phyloP scores from a whole-genome alignment of 2,888 invertebrate genomes.

The Heliconius ismenius region DNA sequence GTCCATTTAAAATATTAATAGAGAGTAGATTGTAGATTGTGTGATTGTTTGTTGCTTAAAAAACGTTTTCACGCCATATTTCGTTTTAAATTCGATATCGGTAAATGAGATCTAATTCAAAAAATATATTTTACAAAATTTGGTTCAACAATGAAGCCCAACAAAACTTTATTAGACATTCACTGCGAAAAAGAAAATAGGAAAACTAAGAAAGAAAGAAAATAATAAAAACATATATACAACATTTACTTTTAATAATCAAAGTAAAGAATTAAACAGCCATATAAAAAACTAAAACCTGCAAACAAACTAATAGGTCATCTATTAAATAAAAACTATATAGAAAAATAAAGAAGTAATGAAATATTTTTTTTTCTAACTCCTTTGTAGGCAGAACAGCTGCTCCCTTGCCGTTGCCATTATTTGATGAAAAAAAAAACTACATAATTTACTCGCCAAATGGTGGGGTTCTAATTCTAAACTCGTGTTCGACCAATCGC shows the following conservation, averaged over 20 bases:
- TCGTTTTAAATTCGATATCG: no score
- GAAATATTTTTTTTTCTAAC: conserved; percentile 53
- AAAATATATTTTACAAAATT: no score
- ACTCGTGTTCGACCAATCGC: conserved; percentile 79
- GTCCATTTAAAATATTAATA: background rate
- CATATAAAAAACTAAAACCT: background rate
- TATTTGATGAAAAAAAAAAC: conserved; percentile 75
- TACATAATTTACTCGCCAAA: conserved; percentile 78
- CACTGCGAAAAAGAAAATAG: background rate
- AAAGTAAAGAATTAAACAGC: conserved; percentile 5
- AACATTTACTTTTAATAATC: no score
- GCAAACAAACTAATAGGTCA: conserved; percentile 42
- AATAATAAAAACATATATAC: background rate
- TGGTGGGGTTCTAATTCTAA: conserved; percentile 82
- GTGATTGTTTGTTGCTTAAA: no score
- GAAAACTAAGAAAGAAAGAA: background rate
- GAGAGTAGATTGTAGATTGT: no score
- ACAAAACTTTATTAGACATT: background rate
- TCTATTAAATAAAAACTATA: conserved; percentile 17
- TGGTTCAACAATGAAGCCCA: background rate
- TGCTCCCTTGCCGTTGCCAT: conserved; percentile 71
- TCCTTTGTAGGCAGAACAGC: conserved; percentile 57
- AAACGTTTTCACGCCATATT: background rate
- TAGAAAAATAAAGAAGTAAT: conserved; percentile 14
- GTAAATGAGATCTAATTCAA: no score